Conservation (phyloP, 1,140 invertebrate genomes). For the Bombus haemorrhoidalis region DNA sequence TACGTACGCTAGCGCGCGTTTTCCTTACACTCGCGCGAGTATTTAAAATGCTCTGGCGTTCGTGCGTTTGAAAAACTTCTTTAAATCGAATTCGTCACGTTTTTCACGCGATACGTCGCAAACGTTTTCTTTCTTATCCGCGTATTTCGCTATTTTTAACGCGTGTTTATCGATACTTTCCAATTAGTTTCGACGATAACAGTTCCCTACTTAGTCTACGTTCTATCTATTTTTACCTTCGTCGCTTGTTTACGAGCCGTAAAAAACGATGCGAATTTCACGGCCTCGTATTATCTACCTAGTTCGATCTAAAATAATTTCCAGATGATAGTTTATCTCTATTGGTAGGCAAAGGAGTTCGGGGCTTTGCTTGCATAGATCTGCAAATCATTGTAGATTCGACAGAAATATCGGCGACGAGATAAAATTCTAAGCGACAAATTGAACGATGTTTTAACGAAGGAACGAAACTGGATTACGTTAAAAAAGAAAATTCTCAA, state of each 20-base stretch:
- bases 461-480: neutral
- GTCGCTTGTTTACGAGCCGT: neutral
- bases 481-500: neutral
- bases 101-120: neutral
- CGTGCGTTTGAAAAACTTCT: neutral
- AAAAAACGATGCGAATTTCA: neutral
- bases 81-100: neutral
- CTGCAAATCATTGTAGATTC: neutral
- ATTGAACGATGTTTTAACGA: neutral
- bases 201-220: accelerated
- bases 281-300: neutral
- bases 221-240: neutral
- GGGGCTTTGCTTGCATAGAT: no score
- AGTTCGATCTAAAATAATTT: neutral
- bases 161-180: no score
- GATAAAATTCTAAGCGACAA: neutral
- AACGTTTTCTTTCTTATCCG: neutral
- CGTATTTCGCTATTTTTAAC: no score
- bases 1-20: slow-evolving; percentile 22
- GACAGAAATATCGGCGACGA: accelerated
- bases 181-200: neutral
- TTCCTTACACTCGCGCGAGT: neutral
- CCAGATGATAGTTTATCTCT: neutral
- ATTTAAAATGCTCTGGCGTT: neutral
- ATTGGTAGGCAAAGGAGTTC: neutral